Percentiles rank a stretch among this genome's conserved stretches.
Conservation (phyloP, 1,140 invertebrate genomes). For the Colletes gigas region DNA sequence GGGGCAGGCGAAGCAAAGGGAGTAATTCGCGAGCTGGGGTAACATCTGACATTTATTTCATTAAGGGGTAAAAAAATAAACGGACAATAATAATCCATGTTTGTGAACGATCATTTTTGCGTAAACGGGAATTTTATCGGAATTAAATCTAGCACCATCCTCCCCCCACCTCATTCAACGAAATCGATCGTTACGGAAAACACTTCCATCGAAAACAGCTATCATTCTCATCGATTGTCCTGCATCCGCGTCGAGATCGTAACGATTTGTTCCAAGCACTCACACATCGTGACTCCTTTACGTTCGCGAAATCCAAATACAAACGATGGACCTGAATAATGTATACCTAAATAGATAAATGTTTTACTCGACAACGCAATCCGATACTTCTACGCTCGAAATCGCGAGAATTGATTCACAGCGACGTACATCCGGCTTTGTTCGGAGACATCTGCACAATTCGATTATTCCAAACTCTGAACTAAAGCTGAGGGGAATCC, state of each 20-base stretch:
- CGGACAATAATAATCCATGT: constrained; percentile 61
- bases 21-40: constrained; percentile 45
- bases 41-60: constrained; percentile 29
- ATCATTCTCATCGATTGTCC: constrained; percentile 3
- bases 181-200: constrained; percentile 42
- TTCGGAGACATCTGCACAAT: neutral
- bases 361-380: constrained; percentile 6
- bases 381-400: constrained; percentile 12
- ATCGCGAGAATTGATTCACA: neutral
- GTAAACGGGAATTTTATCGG: constrained; percentile 1
- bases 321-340: neutral
- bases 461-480: neutral
- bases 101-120: constrained; percentile 30
- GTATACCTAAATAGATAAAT: constrained; percentile 9
- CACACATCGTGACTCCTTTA: neutral
- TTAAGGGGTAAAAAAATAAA: constrained; percentile 29
- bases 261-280: neutral
- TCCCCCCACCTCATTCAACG: constrained; percentile 10
- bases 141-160: neutral
- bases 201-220: constrained; percentile 29
- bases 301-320: neutral
- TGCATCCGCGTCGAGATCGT: neutral
- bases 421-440: neutral
- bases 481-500: neutral
- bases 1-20: constrained; percentile 33